These are phyloP conservation scores for Halictus ligatus DNA, from an alignment of 2,888 invertebrate species.

Conservation along the genomic window DNA sequence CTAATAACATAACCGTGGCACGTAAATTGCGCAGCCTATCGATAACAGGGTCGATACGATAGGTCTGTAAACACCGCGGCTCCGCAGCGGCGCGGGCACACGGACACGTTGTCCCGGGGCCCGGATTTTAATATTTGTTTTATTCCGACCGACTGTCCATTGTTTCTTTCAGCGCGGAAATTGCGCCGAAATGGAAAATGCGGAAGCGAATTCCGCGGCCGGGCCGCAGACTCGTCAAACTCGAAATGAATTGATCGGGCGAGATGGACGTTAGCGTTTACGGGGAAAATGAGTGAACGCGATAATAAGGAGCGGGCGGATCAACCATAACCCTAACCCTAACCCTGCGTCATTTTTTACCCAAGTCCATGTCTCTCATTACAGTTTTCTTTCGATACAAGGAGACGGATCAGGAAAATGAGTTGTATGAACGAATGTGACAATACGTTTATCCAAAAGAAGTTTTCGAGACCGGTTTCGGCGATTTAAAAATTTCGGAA, in stretches of 20 bases:
- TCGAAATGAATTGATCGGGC: conserved; percentile 12
- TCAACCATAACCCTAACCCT: too few species aligned
- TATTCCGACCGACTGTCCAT: conserved; percentile 14
- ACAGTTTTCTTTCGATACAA: too few species aligned
- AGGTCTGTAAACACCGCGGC: conserved; percentile 12
- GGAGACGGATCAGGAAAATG: too few species aligned
- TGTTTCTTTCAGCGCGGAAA: neutral
- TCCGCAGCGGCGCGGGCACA: neutral
- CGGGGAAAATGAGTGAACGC: too few species aligned
- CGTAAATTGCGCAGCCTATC: conserved; percentile 46
- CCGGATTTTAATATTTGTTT: conserved; percentile 15
- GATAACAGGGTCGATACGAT: conserved; percentile 33
- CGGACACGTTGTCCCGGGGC: neutral
- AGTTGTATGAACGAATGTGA: too few species aligned
- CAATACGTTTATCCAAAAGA: too few species aligned
- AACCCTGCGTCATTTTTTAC: too few species aligned
- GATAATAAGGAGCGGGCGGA: too few species aligned
- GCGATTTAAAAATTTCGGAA: too few species aligned
- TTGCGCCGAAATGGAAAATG: conserved; percentile 10
- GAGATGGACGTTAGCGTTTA: neutral
- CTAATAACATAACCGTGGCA: conserved; percentile 57
- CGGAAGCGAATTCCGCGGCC: neutral
- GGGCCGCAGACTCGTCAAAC: neutral
- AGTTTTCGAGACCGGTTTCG: too few species aligned
- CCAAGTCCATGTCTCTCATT: too few species aligned